These are phyloP conservation scores for Heliornis fulica DNA, from an alignment of 2,113 vertebrate genomes.

Conservation along the genomic window DNA sequence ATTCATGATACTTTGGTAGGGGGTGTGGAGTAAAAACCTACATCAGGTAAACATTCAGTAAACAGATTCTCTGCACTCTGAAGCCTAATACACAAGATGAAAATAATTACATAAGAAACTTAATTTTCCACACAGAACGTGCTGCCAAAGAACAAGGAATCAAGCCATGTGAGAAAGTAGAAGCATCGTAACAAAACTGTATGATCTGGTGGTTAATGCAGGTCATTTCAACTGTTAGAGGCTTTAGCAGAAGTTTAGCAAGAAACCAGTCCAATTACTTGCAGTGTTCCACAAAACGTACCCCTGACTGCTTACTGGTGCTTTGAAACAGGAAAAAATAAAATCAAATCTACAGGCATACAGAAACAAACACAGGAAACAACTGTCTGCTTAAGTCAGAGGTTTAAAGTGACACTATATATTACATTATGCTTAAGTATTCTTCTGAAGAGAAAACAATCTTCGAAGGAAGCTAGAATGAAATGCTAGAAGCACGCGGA, in stretches of 20 bases:
- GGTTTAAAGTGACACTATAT: background rate
- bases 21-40: conserved; percentile 49
- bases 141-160: conserved; percentile 19
- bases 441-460: background rate
- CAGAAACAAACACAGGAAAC: conserved; percentile 23
- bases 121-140: conserved; percentile 39
- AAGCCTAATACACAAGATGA: conserved; percentile 41
- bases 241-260: conserved; percentile 5
- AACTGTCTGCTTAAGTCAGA: background rate
- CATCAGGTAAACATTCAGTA: conserved; percentile 49
- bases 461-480: background rate
- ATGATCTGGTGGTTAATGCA: background rate
- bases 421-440: background rate
- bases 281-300: background rate
- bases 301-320: background rate
- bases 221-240: conserved; percentile 1
- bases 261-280: background rate
- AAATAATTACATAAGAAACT: conserved; percentile 34
- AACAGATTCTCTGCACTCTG: conserved; percentile 54
- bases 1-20: conserved; percentile 27
- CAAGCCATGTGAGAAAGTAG: background rate
- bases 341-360: background rate
- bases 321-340: background rate
- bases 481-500: background rate
- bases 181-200: conserved; percentile 15